A percentile compares a stretch with the other conserved stretches of the same genome.
Conservation (phyloP, 2,113 vertebrate genomes). For the Jaculus jaculus region DNA sequence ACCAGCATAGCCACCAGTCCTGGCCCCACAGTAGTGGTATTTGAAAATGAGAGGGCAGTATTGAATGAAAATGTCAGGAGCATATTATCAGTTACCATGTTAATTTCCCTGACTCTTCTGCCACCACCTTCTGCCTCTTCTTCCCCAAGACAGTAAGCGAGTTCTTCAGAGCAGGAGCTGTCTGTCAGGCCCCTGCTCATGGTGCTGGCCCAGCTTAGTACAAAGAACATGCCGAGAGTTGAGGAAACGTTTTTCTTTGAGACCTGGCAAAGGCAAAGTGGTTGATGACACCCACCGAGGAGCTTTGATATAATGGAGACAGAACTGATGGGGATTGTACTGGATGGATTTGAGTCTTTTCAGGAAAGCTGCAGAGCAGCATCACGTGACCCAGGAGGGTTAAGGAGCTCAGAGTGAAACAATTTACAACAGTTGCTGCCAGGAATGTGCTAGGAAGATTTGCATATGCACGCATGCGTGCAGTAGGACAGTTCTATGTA, state of each 20-base stretch:
- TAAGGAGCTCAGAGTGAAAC: background rate
- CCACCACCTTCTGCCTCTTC: background rate
- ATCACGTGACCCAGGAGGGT: accelerated
- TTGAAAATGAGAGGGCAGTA: background rate
- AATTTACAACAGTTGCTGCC: slow-evolving; percentile 29
- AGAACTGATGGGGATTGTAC: background rate
- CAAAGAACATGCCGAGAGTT: background rate
- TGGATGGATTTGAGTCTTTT: background rate
- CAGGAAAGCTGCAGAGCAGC: background rate
- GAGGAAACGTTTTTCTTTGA: background rate
- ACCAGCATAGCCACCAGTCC: background rate
- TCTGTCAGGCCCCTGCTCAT: background rate
- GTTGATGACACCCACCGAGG: background rate
- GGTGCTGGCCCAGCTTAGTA: background rate
- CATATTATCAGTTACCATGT: background rate
- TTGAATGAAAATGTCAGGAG: background rate
- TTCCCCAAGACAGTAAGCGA: background rate
- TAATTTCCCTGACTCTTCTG: background rate
- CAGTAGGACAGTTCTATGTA: background rate
- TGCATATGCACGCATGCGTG: background rate
- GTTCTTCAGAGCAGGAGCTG: background rate
- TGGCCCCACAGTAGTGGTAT: background rate
- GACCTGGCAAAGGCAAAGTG: background rate
- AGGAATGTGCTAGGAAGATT: background rate
- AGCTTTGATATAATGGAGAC: background rate